Conservation (phyloP, 2,113 vertebrate genomes). For the Strix uralensis region DNA sequence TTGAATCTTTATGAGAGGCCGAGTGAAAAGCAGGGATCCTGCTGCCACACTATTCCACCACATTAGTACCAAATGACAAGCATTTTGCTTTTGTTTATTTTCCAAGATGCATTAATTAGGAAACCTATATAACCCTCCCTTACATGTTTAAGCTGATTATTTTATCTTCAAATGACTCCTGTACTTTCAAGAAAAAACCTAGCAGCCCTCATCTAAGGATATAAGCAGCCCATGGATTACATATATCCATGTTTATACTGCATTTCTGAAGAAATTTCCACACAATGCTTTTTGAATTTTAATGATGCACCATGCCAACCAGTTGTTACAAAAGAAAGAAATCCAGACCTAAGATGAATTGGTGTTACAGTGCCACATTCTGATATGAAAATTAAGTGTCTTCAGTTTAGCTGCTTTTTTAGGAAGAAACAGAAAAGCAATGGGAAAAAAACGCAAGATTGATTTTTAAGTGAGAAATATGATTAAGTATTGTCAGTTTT, state of each 20-base stretch:
- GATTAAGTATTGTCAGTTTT: neutral
- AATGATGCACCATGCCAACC: neutral
- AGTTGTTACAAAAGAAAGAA: neutral
- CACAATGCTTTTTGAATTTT: neutral
- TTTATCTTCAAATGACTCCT: conserved; percentile 24
- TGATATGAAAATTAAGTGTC: neutral
- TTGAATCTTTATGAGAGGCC: conserved; percentile 65
- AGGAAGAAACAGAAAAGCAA: neutral
- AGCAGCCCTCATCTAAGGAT: neutral
- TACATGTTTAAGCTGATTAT: neutral
- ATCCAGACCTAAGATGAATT: neutral
- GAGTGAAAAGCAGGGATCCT: conserved; percentile 68
- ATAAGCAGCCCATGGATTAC: neutral
- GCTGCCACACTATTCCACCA: conserved; percentile 61
- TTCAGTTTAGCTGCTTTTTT: neutral
- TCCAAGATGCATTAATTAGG: conserved; percentile 41
- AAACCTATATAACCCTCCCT: conserved; percentile 39
- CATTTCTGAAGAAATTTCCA: conserved; percentile 19
- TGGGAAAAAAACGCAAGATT: neutral
- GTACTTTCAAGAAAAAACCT: neutral
- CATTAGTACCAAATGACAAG: conserved; percentile 66
- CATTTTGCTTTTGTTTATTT: conserved; percentile 65
- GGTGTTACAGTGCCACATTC: neutral
- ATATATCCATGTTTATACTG: neutral
- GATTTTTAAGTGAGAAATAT: neutral